A percentile compares a stretch with the other conserved stretches of the same genome.
phyloP scores from a whole-genome alignment of 2,113 vertebrate species.

The Coturnix japonica region DNA sequence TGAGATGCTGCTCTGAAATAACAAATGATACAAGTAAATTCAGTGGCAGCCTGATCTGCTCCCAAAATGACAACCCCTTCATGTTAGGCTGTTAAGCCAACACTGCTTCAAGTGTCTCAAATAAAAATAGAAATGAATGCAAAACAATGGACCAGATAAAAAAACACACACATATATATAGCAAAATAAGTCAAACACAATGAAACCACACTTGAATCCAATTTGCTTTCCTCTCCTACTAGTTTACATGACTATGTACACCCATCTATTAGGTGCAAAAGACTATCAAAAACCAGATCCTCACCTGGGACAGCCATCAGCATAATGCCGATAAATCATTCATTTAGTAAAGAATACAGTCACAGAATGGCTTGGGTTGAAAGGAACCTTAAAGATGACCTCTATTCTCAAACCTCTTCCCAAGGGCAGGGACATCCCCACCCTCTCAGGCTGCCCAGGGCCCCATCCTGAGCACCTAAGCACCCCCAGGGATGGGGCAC shows the following conservation, averaged over 20 bases:
- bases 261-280: neutral
- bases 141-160: neutral
- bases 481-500: too few relatives aligned
- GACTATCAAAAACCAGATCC: neutral
- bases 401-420: too few relatives aligned
- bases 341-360: too few relatives aligned
- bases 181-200: neutral
- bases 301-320: neutral
- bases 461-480: too few relatives aligned
- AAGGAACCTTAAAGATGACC: too few relatives aligned
- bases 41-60: neutral
- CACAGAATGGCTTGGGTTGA: too few relatives aligned
- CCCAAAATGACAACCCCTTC: neutral
- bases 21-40: neutral
- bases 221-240: neutral
- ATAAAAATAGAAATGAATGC: neutral
- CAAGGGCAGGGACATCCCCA: too few relatives aligned
- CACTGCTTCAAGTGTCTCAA: neutral
- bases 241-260: neutral
- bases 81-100: neutral
- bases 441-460: too few relatives aligned
- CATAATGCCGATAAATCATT: fast-evolving
- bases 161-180: neutral
- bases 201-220: neutral
- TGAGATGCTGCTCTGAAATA: constrained; percentile 1